phyloP scores from a whole-genome alignment of 2,797 vertebrate genomes.

The Schizopygopsis pylzovi region DNA sequence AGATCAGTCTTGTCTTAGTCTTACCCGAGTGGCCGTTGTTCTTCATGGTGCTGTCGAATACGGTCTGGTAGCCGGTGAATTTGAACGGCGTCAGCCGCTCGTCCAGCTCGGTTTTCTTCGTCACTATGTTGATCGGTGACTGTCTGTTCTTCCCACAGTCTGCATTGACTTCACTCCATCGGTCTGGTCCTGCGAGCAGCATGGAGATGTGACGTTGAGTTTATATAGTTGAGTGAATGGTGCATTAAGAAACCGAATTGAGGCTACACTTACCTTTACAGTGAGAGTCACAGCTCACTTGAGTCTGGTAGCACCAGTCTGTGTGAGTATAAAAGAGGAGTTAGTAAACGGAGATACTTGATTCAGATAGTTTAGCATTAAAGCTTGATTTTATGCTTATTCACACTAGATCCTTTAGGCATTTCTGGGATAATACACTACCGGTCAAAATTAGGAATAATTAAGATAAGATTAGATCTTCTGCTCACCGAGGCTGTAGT shows the following conservation, averaged over 20 bases:
- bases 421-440: neutral
- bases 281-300: slow-evolving; percentile 68
- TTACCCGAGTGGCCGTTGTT: slow-evolving; percentile 90
- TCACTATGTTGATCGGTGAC: slow-evolving; percentile 89
- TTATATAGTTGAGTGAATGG: neutral
- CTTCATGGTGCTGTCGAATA: slow-evolving; percentile 64
- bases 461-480: neutral
- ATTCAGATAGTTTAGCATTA: neutral
- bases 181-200: slow-evolving; percentile 74
- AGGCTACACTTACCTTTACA: slow-evolving; percentile 73
- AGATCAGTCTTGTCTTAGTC: neutral
- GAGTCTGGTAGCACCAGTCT: slow-evolving; percentile 81
- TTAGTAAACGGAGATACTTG: neutral
- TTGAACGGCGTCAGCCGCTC: slow-evolving; percentile 70
- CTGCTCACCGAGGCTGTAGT: neutral
- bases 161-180: slow-evolving; percentile 63
- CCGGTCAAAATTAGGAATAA: neutral
- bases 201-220: slow-evolving; percentile 2
- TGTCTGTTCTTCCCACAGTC: slow-evolving; percentile 73
- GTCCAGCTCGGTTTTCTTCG: slow-evolving; percentile 69
- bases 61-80: slow-evolving; percentile 80
- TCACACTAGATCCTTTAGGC: neutral
- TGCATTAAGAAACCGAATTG: neutral
- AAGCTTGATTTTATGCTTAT: neutral
- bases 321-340: slow-evolving; percentile 46